These are phyloP conservation scores for Hyla sarda DNA, from an alignment of 2,113 vertebrate species.

Conservation along the genomic window DNA sequence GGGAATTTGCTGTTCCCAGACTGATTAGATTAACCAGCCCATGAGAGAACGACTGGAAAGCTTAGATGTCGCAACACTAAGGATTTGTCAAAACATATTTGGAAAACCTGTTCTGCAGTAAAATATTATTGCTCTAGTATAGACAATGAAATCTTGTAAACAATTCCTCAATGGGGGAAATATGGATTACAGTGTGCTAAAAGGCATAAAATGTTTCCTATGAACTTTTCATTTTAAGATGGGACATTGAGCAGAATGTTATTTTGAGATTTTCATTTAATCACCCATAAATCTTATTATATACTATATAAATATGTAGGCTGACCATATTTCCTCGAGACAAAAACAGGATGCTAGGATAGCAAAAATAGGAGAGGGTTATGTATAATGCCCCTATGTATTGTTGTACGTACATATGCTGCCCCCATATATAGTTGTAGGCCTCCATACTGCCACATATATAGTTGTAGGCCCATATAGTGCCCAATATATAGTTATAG, in stretches of 20 bases:
- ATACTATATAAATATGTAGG: too few species aligned
- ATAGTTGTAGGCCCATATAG: too few species aligned
- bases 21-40: slow-evolving; percentile 39
- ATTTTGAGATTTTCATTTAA: background rate
- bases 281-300: too few species aligned
- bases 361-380: too few species aligned
- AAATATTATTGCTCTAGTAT: background rate
- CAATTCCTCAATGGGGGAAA: background rate
- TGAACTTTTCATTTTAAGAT: background rate
- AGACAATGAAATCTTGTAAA: background rate
- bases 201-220: background rate
- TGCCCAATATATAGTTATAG: too few species aligned
- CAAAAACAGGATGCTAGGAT: too few species aligned
- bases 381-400: too few species aligned
- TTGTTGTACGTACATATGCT: too few species aligned
- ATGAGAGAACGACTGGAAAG: slow-evolving; percentile 22
- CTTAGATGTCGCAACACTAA: slow-evolving; percentile 9
- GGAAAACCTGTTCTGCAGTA: slow-evolving; percentile 7
- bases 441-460: too few species aligned
- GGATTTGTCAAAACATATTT: slow-evolving; percentile 37
- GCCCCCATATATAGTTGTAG: too few species aligned
- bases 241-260: background rate
- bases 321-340: too few species aligned
- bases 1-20: slow-evolving; percentile 34
- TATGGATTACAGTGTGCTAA: background rate